Percentiles rank a stretch among this genome's conserved stretches.
Evolutionary conservation across 2,888 invertebrate species (phyloP).

Genomic region (Amblyjoppa fuscipennis): DNA sequence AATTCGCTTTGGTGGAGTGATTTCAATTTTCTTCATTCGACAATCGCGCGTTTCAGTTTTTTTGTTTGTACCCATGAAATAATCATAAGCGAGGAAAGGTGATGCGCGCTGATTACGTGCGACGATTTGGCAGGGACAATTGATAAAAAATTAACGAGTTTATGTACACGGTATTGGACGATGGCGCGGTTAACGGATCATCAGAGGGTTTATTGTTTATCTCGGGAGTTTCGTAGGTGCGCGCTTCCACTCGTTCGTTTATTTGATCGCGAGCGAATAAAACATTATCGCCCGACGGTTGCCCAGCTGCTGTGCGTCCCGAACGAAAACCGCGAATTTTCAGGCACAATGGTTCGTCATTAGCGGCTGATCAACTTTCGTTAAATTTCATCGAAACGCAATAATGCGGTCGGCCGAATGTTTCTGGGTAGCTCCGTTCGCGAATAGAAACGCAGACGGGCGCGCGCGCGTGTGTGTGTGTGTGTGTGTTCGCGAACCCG

Average conservation of each 20-base stretch:
- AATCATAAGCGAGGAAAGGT: neutral
- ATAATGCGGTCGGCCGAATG: conserved; percentile 40
- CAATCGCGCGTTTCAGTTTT: neutral
- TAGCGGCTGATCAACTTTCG: conserved; percentile 36
- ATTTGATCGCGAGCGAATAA: neutral
- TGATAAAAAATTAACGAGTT: conserved; percentile 49
- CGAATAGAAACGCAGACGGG: neutral
- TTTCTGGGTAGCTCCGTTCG: neutral
- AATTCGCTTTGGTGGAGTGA: too few relatives aligned
- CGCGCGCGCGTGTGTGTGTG: too few relatives aligned
- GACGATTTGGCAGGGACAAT: conserved; percentile 38
- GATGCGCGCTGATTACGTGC: conserved; percentile 20
- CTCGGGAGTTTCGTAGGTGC: neutral
- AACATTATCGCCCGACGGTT: neutral
- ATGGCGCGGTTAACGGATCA: conserved; percentile 22
- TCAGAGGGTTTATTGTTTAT: conserved; percentile 62
- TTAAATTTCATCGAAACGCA: conserved; percentile 27
- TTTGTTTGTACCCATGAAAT: neutral
- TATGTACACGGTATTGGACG: neutral
- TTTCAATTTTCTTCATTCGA: neutral
- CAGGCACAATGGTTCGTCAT: conserved; percentile 20
- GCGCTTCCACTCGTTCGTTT: neutral
- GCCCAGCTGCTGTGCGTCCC: neutral
- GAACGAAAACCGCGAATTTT: conserved; percentile 6
- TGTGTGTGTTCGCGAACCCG: neutral